A percentile compares a stretch with the other conserved stretches of the same genome.
These are phyloP conservation scores for Montifringilla adamsi DNA, from an alignment of 2,113 vertebrate species.

Conservation along the genomic window DNA sequence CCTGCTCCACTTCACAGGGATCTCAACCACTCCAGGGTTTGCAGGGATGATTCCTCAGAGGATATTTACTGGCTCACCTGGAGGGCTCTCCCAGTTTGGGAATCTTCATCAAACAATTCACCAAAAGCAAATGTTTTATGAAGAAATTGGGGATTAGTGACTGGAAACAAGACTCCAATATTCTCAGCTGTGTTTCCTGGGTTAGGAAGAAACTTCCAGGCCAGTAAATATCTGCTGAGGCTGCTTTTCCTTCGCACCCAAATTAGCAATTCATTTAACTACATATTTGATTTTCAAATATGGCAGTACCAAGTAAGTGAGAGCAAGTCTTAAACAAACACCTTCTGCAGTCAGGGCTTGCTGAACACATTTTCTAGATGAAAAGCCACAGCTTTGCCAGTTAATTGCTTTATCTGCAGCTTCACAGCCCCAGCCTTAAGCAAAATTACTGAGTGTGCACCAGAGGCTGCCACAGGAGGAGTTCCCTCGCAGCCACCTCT, in stretches of 20 bases:
- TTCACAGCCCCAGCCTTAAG: background rate
- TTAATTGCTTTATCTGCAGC: background rate
- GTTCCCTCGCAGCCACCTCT: background rate
- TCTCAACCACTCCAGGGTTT: fast-evolving
- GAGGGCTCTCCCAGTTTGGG: background rate
- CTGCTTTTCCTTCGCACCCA: background rate
- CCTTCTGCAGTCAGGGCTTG: background rate
- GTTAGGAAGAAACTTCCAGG: background rate
- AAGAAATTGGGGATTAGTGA: background rate
- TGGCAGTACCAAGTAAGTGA: background rate
- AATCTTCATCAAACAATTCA: background rate
- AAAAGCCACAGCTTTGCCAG: background rate
- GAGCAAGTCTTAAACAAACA: background rate
- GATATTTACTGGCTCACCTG: background rate
- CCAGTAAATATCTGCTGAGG: background rate
- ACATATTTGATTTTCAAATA: background rate
- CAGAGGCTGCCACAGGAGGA: background rate
- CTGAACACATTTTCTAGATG: background rate
- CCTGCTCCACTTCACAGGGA: fast-evolving
- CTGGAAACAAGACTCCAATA: background rate
- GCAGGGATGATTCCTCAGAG: background rate
- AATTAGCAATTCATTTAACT: background rate
- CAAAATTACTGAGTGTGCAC: background rate
- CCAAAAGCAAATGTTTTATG: background rate
- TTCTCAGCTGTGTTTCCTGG: background rate